These are phyloP conservation scores for Hybos culiciformis DNA, from an alignment of 2,888 invertebrate species.

Conservation along the genomic window DNA sequence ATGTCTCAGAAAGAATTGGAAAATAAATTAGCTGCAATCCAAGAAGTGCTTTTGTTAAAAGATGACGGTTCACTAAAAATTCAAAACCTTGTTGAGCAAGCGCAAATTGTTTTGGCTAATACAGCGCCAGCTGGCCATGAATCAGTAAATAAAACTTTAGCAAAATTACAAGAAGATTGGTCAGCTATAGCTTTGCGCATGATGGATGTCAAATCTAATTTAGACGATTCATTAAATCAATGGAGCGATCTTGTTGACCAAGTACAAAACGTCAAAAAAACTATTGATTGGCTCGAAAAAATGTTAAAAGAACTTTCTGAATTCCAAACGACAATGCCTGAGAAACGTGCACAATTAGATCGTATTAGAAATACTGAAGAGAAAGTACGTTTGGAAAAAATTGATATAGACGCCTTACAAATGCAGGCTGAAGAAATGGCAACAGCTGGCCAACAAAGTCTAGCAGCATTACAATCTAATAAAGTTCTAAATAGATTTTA, in stretches of 20 bases:
- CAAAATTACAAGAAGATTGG: conserved; percentile 81
- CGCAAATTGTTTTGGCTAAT: conserved; percentile 80
- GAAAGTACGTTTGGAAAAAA: conserved; percentile 75
- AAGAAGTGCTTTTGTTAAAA: conserved; percentile 78
- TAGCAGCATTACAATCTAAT: conserved; percentile 71
- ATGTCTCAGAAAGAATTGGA: conserved; percentile 76
- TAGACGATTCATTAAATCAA: conserved; percentile 80
- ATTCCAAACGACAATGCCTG: conserved; percentile 67
- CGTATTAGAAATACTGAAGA: conserved; percentile 75
- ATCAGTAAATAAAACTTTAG: conserved; percentile 68
- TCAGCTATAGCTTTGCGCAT: conserved; percentile 73
- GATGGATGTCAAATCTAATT: conserved; percentile 74
- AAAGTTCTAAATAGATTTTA: conserved; percentile 76
- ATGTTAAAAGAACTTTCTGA: conserved; percentile 58
- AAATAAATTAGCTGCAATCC: conserved; percentile 66
- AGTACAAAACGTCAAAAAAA: conserved; percentile 71
- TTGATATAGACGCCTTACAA: conserved; percentile 76
- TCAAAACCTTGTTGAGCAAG: conserved; percentile 77
- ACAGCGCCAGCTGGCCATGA: conserved; percentile 82
- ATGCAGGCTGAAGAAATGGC: conserved; percentile 76
- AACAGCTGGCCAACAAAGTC: conserved; percentile 70
- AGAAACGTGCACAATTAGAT: conserved; percentile 75
- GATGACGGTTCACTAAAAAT: conserved; percentile 85
- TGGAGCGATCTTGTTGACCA: conserved; percentile 86
- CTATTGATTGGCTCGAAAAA: conserved; percentile 62